Evolutionary conservation across 2,888 invertebrate genomes (phyloP), one percentile per base, ranked within the genome.

Genomic region (Cryptocephalus moraei): DNA sequence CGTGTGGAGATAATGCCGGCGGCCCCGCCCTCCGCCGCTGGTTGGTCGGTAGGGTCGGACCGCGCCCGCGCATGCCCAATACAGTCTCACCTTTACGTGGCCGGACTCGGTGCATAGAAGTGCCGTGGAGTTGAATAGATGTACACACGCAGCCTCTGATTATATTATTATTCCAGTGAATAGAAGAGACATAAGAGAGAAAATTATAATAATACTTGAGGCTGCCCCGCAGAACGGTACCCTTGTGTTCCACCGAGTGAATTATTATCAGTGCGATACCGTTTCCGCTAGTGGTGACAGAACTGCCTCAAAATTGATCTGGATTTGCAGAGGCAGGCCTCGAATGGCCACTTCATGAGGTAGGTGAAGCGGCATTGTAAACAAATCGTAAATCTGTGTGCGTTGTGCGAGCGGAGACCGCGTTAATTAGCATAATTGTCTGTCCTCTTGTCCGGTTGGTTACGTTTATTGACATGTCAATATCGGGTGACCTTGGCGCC

Each of bases 331-430:
- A 71, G 76, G 62, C 82, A 83, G 75, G 81, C 83, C 75, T 80
- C 82, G 75, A 77, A 77, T 75, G 83, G 83, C 74, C 83, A 84
- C 78, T 82, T 83, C 66, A 81, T 84, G 76, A 83, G 84, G 84
- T 78, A 61, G 43, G 60, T 54, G 32, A 46, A 11, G 32, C 32
- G 31, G 22, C 22, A 44, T 47, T 47, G 51, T 54, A 56, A 55
- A 57, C 54, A 56, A 56, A 53, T 43, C 53, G 46, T 54, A 51
- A 56, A 55, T 54, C 52, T 43, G 36, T 48, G 44, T 46, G 45
- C 48, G 44, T 48, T 44, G 12, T 36, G 36, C 49, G 39, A 45
- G 46, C 43, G 48, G 47, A 49, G 39, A 47, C 34, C 46, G 51
- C 44, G 49, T 46, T 53, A 52, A 56, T 56, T 56, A 56, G 49